A percentile compares a stretch with the other conserved stretches of the same genome.
Evolutionary conservation across 2,113 vertebrate genomes (phyloP).

Genomic region (Antechinus stuartii): DNA sequence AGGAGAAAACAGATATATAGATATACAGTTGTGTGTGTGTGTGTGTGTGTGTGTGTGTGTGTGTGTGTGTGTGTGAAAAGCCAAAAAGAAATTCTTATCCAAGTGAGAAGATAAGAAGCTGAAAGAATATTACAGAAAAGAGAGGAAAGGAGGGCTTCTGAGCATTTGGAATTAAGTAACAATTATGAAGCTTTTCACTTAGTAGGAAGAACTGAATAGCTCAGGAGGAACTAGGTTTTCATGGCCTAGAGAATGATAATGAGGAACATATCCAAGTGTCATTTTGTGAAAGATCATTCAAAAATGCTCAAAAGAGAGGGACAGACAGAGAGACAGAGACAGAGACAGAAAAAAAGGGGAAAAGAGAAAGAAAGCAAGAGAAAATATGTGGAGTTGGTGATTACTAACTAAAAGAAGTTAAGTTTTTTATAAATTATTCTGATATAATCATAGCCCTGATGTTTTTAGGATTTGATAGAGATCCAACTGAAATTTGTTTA

Average conservation of each 20-base stretch:
- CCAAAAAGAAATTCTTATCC: neutral
- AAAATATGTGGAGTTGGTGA: neutral
- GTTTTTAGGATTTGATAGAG: neutral
- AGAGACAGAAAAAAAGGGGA: fast-evolving
- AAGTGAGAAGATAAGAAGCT: neutral
- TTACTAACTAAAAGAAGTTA: neutral
- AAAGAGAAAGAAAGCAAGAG: no score
- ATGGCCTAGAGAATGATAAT: neutral
- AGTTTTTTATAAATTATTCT: neutral
- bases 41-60: no score
- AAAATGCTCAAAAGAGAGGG: neutral
- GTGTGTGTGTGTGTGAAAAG: neutral
- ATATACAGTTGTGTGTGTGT: no score
- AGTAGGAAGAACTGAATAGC: neutral
- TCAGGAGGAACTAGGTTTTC: neutral
- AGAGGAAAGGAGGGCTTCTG: neutral
- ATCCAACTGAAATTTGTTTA: neutral
- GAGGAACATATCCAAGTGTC: neutral
- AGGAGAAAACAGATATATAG: neutral
- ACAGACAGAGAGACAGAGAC: no score
- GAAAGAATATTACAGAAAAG: neutral
- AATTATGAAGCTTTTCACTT: neutral
- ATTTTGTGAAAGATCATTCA: neutral
- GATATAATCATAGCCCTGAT: neutral
- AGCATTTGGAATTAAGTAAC: neutral